These are phyloP conservation scores for Cricetomys ansorgei DNA, from an alignment of 2,113 vertebrate genomes.

Conservation along the genomic window DNA sequence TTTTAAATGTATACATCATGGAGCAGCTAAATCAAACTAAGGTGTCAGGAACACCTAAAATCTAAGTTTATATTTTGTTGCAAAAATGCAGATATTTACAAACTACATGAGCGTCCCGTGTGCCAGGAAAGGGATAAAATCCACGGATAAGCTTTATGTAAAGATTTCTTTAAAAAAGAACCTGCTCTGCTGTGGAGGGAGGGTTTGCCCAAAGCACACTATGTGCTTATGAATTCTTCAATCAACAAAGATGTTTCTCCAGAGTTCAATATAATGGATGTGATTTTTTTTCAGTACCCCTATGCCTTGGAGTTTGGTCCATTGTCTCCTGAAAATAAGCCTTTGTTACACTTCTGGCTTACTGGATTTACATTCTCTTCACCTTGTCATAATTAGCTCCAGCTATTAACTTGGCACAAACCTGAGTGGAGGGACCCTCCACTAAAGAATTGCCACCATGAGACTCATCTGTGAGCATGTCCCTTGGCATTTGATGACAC, in stretches of 20 bases:
- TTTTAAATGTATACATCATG: not conserved
- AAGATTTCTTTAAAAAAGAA: not conserved
- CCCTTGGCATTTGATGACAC: not conserved
- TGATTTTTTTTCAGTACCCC: too few relatives aligned
- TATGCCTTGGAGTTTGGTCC: too few relatives aligned
- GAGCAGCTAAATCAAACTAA: not conserved
- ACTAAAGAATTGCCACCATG: not conserved
- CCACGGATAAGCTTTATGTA: not conserved
- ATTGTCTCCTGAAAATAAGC: not conserved
- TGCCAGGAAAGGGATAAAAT: not conserved
- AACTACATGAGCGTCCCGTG: accelerated
- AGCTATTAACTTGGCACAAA: not conserved
- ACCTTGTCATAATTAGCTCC: not conserved
- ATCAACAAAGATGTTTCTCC: not conserved
- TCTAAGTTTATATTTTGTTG: not conserved
- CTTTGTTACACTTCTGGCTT: not conserved
- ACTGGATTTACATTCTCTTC: not conserved
- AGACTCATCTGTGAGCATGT: not conserved
- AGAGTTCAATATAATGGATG: not conserved
- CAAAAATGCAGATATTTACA: not conserved
- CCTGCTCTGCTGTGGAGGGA: not conserved
- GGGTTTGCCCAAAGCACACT: not conserved
- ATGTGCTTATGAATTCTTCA: not conserved
- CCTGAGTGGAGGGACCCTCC: not conserved
- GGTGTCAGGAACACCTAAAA: not conserved